phyloP scores from a whole-genome alignment of 2,888 invertebrate genomes.

The Apodemia mormo region DNA sequence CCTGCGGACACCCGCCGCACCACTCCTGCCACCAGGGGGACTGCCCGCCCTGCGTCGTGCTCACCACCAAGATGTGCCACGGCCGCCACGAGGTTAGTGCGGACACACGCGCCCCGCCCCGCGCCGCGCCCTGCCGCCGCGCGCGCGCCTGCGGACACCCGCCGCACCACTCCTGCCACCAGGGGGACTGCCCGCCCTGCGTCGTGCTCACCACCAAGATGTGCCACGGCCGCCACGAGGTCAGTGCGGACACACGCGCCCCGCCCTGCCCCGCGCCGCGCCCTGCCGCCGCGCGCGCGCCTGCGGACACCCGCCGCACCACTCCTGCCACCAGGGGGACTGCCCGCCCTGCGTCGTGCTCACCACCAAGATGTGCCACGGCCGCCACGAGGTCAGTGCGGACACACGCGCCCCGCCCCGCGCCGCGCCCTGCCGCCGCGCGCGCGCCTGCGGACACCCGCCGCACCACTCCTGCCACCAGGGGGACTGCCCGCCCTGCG shows the following conservation, averaged over 20 bases:
- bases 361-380: slow-evolving; percentile 56
- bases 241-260: too few relatives aligned
- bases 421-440: slow-evolving; percentile 1
- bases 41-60: slow-evolving; percentile 85
- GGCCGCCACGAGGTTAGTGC: too few relatives aligned
- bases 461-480: slow-evolving; percentile 93
- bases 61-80: slow-evolving; percentile 69
- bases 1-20: slow-evolving; percentile 91
- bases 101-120: too few relatives aligned
- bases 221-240: too few relatives aligned
- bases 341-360: slow-evolving; percentile 86
- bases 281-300: slow-evolving; percentile 38
- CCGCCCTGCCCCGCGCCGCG: too few relatives aligned
- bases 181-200: slow-evolving; percentile 81
- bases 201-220: slow-evolving; percentile 84
- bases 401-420: too few relatives aligned
- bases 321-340: slow-evolving; percentile 89
- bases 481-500: slow-evolving; percentile 82
- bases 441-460: slow-evolving; percentile 86
- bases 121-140: slow-evolving; percentile 1
- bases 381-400: too few relatives aligned
- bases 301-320: slow-evolving; percentile 92
- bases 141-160: slow-evolving; percentile 86
- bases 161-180: slow-evolving; percentile 93
- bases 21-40: slow-evolving; percentile 91